These are phyloP conservation scores for Melanchra persicariae DNA, from an alignment of 2,888 invertebrate genomes.

Conservation along the genomic window DNA sequence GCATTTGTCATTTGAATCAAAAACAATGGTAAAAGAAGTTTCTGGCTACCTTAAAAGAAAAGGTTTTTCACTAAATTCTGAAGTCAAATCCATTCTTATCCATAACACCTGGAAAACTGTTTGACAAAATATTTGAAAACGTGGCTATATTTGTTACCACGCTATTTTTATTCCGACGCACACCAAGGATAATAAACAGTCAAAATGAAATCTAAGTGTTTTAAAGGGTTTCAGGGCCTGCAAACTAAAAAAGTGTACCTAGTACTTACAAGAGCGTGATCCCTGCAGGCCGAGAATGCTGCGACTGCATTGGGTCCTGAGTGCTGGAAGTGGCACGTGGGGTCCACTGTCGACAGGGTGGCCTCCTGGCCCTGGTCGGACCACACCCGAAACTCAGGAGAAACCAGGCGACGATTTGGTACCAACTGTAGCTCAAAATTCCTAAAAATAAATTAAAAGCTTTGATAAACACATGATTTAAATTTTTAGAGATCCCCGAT, in stretches of 20 bases:
- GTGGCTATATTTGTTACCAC: background rate
- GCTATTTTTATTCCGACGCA: too few species aligned
- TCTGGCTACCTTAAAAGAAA: too few species aligned
- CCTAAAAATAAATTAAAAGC: slow-evolving; percentile 76
- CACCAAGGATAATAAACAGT: too few species aligned
- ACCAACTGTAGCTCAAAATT: slow-evolving; percentile 91
- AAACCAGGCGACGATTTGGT: slow-evolving; percentile 91
- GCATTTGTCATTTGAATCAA: too few species aligned
- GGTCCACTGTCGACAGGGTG: slow-evolving; percentile 79
- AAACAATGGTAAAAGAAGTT: too few species aligned
- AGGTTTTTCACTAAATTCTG: too few species aligned
- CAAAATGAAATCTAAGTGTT: too few species aligned
- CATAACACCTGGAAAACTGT: too few species aligned
- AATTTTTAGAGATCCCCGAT: slow-evolving; percentile 16
- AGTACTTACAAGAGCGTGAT: slow-evolving; percentile 91
- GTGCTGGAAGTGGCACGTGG: slow-evolving; percentile 93
- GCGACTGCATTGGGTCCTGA: slow-evolving; percentile 90
- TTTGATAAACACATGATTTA: slow-evolving; percentile 15
- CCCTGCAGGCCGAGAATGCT: slow-evolving; percentile 92
- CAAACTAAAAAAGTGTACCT: background rate
- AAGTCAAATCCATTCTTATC: too few species aligned
- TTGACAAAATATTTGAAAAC: background rate
- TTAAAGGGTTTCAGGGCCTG: background rate
- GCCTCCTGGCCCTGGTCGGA: slow-evolving; percentile 84
- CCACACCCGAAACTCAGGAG: slow-evolving; percentile 92